Conservation (phyloP, 2,113 vertebrate genomes). For the Dipodomys ordii region DNA sequence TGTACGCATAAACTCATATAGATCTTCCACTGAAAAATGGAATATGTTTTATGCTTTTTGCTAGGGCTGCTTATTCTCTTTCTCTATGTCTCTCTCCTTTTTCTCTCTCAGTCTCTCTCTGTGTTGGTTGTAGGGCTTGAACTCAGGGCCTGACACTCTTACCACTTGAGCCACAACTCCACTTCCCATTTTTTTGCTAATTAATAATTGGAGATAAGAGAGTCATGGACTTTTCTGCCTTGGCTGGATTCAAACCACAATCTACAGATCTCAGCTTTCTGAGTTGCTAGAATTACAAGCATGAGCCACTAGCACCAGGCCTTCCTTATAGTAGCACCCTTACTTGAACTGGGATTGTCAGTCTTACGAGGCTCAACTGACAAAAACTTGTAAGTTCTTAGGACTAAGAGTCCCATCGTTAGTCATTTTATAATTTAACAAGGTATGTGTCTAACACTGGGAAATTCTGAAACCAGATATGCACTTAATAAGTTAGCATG, state of each 20-base stretch:
- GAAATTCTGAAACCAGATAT: conserved; percentile 37
- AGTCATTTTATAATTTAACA: conserved; percentile 52
- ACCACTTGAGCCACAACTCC: no score
- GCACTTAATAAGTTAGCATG: conserved; percentile 24
- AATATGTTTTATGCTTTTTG: conserved; percentile 34
- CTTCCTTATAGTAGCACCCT: conserved; percentile 22
- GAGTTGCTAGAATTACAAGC: not conserved
- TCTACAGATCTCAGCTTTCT: not conserved
- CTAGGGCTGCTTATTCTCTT: not conserved
- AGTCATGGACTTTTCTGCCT: not conserved
- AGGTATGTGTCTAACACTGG: conserved; percentile 38
- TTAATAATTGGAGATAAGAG: no score
- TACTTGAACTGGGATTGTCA: conserved; percentile 23
- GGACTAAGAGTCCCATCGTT: conserved; percentile 15
- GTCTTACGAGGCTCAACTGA: conserved; percentile 34
- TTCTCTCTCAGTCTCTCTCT: not conserved
- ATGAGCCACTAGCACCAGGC: no score
- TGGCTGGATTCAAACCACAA: not conserved
- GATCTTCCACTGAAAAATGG: conserved; percentile 5
- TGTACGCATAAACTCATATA: conserved; percentile 31
- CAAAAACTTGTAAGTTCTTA: conserved; percentile 48
- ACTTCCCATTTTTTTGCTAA: no score
- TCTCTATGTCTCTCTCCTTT: not conserved
- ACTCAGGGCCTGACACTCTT: no score
- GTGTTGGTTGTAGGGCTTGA: no score